Percentiles rank a stretch among this genome's conserved stretches.
These are phyloP conservation scores for Ceramica pisi DNA, from an alignment of 2,888 invertebrate genomes.

Conservation along the genomic window DNA sequence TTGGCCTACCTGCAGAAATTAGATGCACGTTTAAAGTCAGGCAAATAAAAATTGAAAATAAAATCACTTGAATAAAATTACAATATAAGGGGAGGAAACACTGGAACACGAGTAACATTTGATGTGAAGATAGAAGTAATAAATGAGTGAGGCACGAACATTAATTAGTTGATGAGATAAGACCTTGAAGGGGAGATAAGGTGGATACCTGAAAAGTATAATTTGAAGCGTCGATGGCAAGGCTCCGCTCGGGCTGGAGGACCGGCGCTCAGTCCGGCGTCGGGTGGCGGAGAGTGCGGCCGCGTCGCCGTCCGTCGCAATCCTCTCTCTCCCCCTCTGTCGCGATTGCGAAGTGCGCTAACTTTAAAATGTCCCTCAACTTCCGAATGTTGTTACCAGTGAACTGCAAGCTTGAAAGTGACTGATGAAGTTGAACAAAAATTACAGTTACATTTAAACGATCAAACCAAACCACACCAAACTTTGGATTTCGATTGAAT, in stretches of 20 bases:
- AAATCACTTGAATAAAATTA: conserved; percentile 20
- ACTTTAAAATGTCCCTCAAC: conserved; percentile 83
- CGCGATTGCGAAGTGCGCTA: conserved; percentile 73
- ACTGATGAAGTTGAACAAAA: conserved; percentile 76
- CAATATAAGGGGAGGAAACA: conserved; percentile 24
- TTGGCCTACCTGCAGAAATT: conserved; percentile 35
- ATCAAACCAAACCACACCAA: conserved; percentile 60
- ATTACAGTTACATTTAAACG: conserved; percentile 63
- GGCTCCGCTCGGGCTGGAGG: conserved; percentile 63
- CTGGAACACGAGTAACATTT: conserved; percentile 50
- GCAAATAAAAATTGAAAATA: conserved; percentile 14
- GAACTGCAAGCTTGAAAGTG: conserved; percentile 77
- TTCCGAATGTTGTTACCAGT: conserved; percentile 70
- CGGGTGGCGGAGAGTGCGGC: conserved; percentile 71
- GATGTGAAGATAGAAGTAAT: conserved; percentile 61
- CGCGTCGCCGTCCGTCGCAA: conserved; percentile 64
- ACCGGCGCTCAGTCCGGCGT: conserved; percentile 71
- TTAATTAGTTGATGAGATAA: conserved; percentile 71
- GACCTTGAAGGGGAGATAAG: conserved; percentile 68
- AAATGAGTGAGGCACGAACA: conserved; percentile 67
- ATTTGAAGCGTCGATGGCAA: conserved; percentile 67
- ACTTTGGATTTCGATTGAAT: conserved; percentile 82
- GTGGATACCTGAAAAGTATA: conserved; percentile 77
- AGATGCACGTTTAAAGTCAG: conserved; percentile 7
- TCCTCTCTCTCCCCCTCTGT: conserved; percentile 62